These are phyloP conservation scores for Micromussa lordhowensis DNA, from an alignment of 92 coral and sea anemone species.

Conservation along the genomic window DNA sequence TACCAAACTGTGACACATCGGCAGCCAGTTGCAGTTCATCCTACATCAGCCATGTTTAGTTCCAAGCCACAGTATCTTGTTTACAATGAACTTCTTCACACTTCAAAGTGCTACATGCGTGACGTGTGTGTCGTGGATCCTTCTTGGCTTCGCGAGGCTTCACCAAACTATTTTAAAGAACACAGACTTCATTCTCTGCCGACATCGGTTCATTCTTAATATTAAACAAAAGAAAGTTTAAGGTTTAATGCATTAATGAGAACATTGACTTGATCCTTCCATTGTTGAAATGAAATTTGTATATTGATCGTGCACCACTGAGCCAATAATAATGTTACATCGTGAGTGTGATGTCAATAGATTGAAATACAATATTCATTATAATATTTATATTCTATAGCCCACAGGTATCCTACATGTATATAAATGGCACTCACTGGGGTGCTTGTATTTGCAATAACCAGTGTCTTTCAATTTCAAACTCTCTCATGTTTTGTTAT, in stretches of 20 bases:
- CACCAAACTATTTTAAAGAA: constrained; percentile 85
- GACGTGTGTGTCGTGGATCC: constrained; percentile 88
- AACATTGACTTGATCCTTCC: background rate
- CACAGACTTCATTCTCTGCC: constrained; percentile 85
- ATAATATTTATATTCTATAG: background rate
- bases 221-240: background rate
- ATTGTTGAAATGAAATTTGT: background rate
- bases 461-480: no score
- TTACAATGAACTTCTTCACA: constrained; percentile 91
- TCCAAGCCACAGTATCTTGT: constrained; percentile 90
- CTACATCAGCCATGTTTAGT: constrained; percentile 87
- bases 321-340: background rate
- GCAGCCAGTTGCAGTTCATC: constrained; percentile 85
- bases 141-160: constrained; percentile 84
- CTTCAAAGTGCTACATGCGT: constrained; percentile 98
- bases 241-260: background rate
- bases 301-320: background rate
- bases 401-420: no score
- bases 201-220: constrained; percentile 77
- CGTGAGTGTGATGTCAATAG: background rate
- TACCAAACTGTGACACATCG: constrained; percentile 87
- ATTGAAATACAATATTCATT: background rate
- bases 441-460: no score
- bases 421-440: no score
- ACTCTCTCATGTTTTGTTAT: no score